phyloP scores from a whole-genome alignment of 2,113 vertebrate species.

The Lepus timidus region DNA sequence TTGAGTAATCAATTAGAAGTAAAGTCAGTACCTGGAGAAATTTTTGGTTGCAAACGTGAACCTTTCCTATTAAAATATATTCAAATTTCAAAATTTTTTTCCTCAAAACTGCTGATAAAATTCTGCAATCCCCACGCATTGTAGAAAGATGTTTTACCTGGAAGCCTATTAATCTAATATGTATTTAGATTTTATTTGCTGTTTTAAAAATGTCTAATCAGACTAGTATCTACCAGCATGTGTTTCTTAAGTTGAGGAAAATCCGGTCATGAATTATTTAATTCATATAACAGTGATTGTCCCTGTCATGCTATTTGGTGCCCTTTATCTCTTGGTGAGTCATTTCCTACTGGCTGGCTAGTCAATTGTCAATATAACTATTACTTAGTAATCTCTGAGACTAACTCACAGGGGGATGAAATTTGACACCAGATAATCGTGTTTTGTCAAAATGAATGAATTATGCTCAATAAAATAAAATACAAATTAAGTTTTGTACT shows the following conservation, averaged over 20 bases:
- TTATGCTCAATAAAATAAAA: constrained; percentile 18
- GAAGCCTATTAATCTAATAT: neutral
- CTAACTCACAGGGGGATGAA: neutral
- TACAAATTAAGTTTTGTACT: neutral
- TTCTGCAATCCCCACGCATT: neutral
- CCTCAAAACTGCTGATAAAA: constrained; percentile 21
- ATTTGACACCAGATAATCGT: neutral
- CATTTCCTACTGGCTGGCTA: neutral
- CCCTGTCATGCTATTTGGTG: neutral
- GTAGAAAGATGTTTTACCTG: neutral
- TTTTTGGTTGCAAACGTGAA: neutral
- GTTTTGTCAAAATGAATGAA: constrained; percentile 2
- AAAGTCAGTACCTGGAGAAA: neutral
- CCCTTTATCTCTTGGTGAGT: constrained; percentile 33
- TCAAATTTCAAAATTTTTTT: constrained; percentile 3
- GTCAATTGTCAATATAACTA: neutral
- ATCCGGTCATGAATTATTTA: neutral
- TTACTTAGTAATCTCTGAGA: neutral
- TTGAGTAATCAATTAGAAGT: neutral
- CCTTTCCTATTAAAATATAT: neutral
- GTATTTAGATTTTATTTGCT: neutral
- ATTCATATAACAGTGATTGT: neutral
- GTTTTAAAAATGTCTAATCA: neutral
- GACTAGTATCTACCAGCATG: neutral
- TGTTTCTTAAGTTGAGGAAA: neutral